phyloP scores from a whole-genome alignment of 1,140 invertebrate genomes.

The Stegodyphus mimosarum region DNA sequence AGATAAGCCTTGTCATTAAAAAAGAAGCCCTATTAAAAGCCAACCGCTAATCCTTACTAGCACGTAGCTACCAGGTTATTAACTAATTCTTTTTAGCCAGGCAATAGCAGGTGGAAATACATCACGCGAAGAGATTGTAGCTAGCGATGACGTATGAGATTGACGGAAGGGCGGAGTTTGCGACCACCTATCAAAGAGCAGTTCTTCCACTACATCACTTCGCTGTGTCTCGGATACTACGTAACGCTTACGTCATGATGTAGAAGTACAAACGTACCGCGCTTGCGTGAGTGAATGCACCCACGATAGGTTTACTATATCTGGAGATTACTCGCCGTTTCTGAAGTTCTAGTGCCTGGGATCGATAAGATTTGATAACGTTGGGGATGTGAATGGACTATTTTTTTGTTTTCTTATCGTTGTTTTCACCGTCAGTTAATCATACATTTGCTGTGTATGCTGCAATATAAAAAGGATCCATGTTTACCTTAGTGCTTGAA shows the following conservation, averaged over 20 bases:
- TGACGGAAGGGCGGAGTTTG: conserved; percentile 29
- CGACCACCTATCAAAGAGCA: conserved; percentile 8
- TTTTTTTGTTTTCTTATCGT: background rate
- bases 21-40: background rate
- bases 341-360: too few species aligned
- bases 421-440: background rate
- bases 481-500: too few species aligned
- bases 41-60: conserved; percentile 29
- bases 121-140: background rate
- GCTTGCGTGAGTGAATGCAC: conserved; percentile 24
- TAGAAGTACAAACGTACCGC: background rate
- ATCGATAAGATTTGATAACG: too few species aligned
- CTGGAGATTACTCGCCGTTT: background rate
- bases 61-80: conserved; percentile 19
- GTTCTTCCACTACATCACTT: conserved; percentile 39
- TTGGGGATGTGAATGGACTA: too few species aligned
- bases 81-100: conserved; percentile 19
- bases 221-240: background rate
- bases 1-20: background rate
- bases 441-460: too few species aligned
- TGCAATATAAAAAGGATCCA: too few species aligned
- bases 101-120: background rate
- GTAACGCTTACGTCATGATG: conserved; percentile 22
- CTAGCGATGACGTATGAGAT: conserved; percentile 20
- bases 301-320: background rate